Base-by-base conservation (phyloP, 2,888 invertebrate genomes). In the Troglohyphantes excavatus region DNA sequence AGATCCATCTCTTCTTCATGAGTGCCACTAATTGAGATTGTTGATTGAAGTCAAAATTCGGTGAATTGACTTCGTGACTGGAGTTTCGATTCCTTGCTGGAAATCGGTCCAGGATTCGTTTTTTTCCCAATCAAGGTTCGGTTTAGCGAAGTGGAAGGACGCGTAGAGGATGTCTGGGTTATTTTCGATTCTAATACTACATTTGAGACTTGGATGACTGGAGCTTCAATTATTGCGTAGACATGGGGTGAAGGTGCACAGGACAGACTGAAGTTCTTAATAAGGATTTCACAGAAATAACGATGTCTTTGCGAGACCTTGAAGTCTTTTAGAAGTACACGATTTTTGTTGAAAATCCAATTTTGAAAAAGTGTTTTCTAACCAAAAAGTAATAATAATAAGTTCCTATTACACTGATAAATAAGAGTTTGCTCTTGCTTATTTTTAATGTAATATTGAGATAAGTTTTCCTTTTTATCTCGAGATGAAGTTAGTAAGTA, bases 21-120 rank as follows among this genome's bases (percentile, higher is more conserved):
- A 19, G 21, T 21, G 9, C 17, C 33, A 27, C 29, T 68, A 81
- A 81, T 81, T 68, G 81, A 43, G 29, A 46, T 29, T 65, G 43
- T 75, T 75, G 39, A 68, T 76, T 68, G 67, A 68, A 59, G 68
- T 59, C 76, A 65, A 26, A 53, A 29, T 63, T 85, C 59, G 46
- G 73, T 43, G 76, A 68, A 85, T 76, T 39, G 17, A 27, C 65
- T 68, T 85, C 85, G 85, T 85, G 85, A 85, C 68, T 59, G 0
- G 85, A 5, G 19, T 76, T 19, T 17, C 2, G 27, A 70, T 61
- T 26, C n/a, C 3, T 19, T 72, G 70, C n/a, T n/a, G n/a, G n/a
- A n/a, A n/a, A n/a, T n/a, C 2, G 5, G 63, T 17, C 17, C 11
- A 1, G 6, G 65, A 43, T 59, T 29, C 23, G 9, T 67, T 68